phyloP scores from a whole-genome alignment of 2,888 invertebrate genomes.

The Dynastes tityus region DNA sequence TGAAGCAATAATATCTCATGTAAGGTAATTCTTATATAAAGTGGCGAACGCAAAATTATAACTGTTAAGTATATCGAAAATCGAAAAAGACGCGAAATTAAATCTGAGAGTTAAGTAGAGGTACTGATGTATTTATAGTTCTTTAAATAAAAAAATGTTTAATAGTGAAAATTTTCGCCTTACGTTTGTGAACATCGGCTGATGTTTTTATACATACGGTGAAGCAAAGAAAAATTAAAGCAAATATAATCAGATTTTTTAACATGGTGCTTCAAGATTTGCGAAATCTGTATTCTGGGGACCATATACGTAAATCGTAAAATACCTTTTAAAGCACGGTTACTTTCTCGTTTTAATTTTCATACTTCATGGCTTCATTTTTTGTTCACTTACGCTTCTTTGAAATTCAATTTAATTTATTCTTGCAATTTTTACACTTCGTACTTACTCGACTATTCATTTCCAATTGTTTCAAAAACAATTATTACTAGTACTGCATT shows the following conservation, averaged over 20 bases:
- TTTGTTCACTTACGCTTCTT: conserved; percentile 11
- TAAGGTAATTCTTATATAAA: conserved; percentile 15
- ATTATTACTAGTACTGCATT: conserved; percentile 47
- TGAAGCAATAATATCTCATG: conserved; percentile 34
- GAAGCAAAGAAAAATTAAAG: conserved; percentile 37
- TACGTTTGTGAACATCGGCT: conserved; percentile 22
- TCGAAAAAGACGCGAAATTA: conserved; percentile 47
- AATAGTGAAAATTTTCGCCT: conserved; percentile 11
- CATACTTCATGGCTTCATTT: background rate
- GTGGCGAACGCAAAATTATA: conserved; percentile 41
- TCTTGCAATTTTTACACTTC: conserved; percentile 40
- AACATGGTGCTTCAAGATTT: conserved; percentile 56
- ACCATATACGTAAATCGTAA: conserved; percentile 57
- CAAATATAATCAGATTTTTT: conserved; percentile 55
- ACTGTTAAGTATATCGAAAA: conserved; percentile 24
- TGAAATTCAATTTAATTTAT: conserved; percentile 52
- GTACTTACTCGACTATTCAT: conserved; percentile 42
- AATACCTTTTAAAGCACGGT: conserved; percentile 52
- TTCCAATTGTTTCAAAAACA: conserved; percentile 47
- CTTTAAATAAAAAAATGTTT: conserved; percentile 20
- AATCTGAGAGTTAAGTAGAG: conserved; percentile 51
- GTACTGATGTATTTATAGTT: conserved; percentile 51
- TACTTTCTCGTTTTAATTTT: conserved; percentile 11
- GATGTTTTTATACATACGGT: conserved; percentile 33
- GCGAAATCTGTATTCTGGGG: conserved; percentile 56